These are phyloP conservation scores for Uromys caudimaculatus DNA, from an alignment of 2,797 vertebrate species.

Conservation along the genomic window DNA sequence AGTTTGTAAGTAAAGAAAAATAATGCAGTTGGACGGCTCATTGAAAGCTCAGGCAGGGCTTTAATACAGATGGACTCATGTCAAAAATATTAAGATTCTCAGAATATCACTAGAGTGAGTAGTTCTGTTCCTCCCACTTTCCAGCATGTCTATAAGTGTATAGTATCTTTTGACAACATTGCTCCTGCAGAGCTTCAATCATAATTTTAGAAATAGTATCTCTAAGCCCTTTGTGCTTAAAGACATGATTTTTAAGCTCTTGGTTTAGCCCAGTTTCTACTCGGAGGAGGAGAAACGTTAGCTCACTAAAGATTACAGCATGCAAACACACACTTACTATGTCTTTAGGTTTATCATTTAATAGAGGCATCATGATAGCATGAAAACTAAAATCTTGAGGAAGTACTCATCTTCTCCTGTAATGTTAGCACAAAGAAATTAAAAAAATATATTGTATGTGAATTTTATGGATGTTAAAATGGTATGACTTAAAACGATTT, in stretches of 20 bases:
- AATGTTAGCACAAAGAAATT: not conserved
- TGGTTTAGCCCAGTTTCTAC: not conserved
- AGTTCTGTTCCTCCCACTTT: not conserved
- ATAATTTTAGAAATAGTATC: not conserved
- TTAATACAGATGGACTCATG: not conserved
- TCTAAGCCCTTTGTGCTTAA: not conserved
- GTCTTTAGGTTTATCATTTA: constrained; percentile 16
- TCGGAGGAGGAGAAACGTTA: not conserved
- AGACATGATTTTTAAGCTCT: not conserved
- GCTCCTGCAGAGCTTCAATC: not conserved
- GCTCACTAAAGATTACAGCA: not conserved
- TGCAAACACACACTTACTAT: not conserved
- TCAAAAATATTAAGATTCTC: not conserved
- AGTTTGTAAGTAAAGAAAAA: not conserved
- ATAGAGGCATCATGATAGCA: not conserved
- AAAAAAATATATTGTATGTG: not conserved
- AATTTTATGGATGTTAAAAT: not conserved
- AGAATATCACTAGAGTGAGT: not conserved
- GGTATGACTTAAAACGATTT: not conserved
- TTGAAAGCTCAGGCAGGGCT: not conserved
- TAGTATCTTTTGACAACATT: not conserved
- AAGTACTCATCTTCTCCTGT: not conserved
- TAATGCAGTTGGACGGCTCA: not conserved
- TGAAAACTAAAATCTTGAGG: not conserved
- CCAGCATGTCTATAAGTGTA: not conserved